A percentile compares a stretch with the other conserved stretches of the same genome.
phyloP scores from a whole-genome alignment of 1,140 invertebrate genomes.

The Drosophila pseudoananassae region DNA sequence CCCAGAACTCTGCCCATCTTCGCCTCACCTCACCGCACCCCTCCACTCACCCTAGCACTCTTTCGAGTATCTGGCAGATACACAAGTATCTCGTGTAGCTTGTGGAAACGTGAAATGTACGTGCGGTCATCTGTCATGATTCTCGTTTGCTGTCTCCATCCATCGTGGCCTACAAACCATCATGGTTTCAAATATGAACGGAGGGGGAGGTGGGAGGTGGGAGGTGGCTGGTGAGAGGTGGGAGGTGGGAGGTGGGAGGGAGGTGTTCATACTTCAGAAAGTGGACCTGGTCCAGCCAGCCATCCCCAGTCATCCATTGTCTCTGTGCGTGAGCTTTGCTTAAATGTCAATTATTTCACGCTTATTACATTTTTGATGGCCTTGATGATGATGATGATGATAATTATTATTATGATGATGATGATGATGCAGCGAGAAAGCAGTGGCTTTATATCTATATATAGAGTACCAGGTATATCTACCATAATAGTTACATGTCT shows the following conservation, averaged over 20 bases:
- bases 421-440: constrained; percentile 61
- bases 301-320: constrained; percentile 59
- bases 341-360: constrained; percentile 83
- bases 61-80: constrained; percentile 11
- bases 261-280: background rate
- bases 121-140: constrained; percentile 81
- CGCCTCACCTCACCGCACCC: no score
- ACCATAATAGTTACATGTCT: constrained; percentile 55
- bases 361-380: constrained; percentile 75
- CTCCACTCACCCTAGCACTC: no score
- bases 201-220: no score
- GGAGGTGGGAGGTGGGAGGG: no score
- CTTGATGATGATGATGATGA: constrained; percentile 39
- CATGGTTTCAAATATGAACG: background rate
- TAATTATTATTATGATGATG: no score
- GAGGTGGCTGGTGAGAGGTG: no score
- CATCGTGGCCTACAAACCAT: constrained; percentile 54
- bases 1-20: no score
- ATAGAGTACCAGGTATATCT: constrained; percentile 10
- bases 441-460: constrained; percentile 27
- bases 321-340: constrained; percentile 77
- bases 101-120: constrained; percentile 60
- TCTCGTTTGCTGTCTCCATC: constrained; percentile 24
- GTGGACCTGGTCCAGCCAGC: constrained; percentile 9
- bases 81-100: constrained; percentile 32